phyloP scores from a whole-genome alignment of 2,797 vertebrate genomes.

The Eremophila alpestris region DNA sequence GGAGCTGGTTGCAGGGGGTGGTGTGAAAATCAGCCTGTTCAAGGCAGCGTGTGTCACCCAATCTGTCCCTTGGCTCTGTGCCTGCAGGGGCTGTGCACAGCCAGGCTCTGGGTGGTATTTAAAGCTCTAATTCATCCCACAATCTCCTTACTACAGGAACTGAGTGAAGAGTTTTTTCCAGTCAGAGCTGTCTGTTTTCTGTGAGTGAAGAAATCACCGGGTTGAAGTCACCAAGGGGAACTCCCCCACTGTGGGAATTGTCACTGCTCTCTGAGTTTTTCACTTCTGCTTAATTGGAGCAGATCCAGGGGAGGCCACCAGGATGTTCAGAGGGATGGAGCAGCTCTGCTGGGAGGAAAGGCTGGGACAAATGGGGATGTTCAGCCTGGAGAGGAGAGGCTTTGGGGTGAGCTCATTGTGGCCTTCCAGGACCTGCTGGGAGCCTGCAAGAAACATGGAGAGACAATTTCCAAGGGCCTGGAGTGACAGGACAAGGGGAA shows the following conservation, averaged over 20 bases:
- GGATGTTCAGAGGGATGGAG: background rate
- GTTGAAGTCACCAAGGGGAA: background rate
- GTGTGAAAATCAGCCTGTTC: constrained; percentile 49
- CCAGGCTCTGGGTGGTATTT: constrained; percentile 16
- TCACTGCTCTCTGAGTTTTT: background rate
- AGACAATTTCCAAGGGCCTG: background rate
- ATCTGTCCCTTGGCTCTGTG: constrained; percentile 47
- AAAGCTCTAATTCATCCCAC: constrained; percentile 31
- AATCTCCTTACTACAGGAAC: background rate
- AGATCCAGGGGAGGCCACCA: background rate
- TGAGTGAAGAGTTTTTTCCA: background rate
- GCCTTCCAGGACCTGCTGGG: background rate
- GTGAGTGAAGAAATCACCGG: background rate
- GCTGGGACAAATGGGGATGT: background rate
- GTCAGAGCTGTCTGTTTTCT: background rate
- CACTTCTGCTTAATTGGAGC: background rate
- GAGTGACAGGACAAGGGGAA: background rate
- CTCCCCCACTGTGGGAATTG: background rate
- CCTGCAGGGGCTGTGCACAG: constrained; percentile 4
- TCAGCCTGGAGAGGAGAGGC: background rate
- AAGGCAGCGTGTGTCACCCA: constrained; percentile 10
- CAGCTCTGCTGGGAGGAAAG: background rate
- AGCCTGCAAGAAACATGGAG: background rate
- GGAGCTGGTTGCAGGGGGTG: constrained; percentile 8
- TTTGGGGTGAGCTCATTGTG: background rate